Evolutionary conservation across 2,888 invertebrate genomes (phyloP).

Genomic region (Caradrina kadenii): DNA sequence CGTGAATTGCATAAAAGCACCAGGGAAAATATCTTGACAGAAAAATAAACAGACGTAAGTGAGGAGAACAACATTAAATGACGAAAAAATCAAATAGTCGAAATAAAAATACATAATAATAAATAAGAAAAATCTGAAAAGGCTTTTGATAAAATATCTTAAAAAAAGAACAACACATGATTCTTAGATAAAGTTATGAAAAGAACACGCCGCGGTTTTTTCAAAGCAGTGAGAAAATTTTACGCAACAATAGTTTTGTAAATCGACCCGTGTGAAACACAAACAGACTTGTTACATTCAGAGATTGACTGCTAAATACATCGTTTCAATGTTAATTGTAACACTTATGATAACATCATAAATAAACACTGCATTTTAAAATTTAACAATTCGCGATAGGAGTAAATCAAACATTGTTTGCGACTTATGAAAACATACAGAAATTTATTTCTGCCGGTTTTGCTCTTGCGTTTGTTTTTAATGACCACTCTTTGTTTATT

Average conservation of each 20-base stretch:
- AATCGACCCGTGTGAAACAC: slow-evolving; percentile 41
- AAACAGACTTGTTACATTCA: slow-evolving; percentile 15
- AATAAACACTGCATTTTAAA: slow-evolving; percentile 23
- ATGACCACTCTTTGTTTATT: neutral
- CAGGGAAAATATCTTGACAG: slow-evolving; percentile 12
- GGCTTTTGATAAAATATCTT: neutral
- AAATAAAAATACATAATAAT: neutral
- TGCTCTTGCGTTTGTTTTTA: neutral
- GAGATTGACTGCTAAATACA: slow-evolving; percentile 34
- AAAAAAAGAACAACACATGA: neutral
- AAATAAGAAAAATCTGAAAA: neutral
- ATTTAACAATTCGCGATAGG: neutral
- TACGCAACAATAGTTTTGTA: slow-evolving; percentile 38
- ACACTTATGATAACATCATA: slow-evolving; percentile 41
- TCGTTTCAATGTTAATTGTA: slow-evolving; percentile 47
- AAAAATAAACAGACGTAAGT: slow-evolving; percentile 36
- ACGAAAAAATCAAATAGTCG: neutral
- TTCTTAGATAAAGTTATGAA: slow-evolving; percentile 16
- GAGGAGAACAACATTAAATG: slow-evolving; percentile 6
- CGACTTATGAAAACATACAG: slow-evolving; percentile 18
- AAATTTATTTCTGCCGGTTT: neutral
- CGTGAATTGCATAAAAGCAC: slow-evolving; percentile 55
- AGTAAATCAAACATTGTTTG: neutral
- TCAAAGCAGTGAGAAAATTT: slow-evolving; percentile 13
- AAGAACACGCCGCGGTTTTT: slow-evolving; percentile 11